Percentiles rank a stretch among this genome's conserved stretches.
Conservation (phyloP, 2,797 vertebrate genomes). For the Galagoides demidoff region DNA sequence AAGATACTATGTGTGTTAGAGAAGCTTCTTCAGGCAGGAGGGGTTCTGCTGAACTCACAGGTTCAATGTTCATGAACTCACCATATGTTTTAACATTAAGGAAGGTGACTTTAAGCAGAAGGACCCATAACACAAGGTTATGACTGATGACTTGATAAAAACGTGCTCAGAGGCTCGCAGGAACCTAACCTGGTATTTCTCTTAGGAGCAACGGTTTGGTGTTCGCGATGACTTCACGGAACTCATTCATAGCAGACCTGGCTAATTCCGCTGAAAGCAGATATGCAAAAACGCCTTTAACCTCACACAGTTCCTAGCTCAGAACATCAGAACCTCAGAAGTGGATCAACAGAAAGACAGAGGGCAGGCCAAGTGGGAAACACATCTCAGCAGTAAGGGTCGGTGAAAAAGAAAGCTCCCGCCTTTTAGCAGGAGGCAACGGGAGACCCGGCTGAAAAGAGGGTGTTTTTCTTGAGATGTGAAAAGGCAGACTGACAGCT, state of each 20-base stretch:
- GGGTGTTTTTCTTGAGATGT: background rate
- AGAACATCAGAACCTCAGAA: background rate
- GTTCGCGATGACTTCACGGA: background rate
- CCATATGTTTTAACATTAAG: background rate
- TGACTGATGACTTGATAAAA: background rate
- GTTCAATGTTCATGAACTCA: background rate
- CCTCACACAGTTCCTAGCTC: background rate
- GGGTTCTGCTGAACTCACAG: background rate
- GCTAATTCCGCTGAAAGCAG: background rate
- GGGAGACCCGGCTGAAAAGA: background rate
- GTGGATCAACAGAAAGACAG: background rate
- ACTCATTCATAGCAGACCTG: background rate
- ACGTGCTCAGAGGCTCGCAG: background rate
- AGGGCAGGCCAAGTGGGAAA: background rate
- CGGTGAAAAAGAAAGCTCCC: background rate
- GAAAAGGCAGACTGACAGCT: conserved; percentile 43
- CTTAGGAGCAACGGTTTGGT: background rate
- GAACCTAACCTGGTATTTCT: background rate
- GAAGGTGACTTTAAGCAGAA: background rate
- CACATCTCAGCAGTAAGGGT: background rate
- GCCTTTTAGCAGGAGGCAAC: background rate
- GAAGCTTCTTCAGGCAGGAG: background rate
- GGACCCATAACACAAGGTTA: background rate
- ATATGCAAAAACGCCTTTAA: background rate
- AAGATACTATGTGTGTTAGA: accelerated